A percentile compares a stretch with the other conserved stretches of the same genome.
Conservation (phyloP, 2,797 vertebrate species). For the Pangasius larnaudii region DNA sequence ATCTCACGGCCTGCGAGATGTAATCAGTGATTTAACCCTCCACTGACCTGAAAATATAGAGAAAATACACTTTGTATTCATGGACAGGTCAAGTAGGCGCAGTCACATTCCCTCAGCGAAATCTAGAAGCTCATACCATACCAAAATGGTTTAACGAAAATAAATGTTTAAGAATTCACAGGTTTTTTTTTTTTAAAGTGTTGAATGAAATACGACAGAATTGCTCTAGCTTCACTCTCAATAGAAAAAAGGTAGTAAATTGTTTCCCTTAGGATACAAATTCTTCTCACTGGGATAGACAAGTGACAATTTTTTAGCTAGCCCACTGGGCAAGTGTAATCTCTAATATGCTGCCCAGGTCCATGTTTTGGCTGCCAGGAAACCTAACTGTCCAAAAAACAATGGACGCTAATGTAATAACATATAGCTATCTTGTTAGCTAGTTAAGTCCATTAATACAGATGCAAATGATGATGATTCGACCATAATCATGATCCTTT, state of each 20-base stretch:
- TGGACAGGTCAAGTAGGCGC: neutral
- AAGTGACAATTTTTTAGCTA: neutral
- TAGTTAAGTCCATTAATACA: neutral
- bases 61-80: neutral
- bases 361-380: neutral
- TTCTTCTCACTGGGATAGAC: neutral
- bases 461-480: neutral
- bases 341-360: neutral
- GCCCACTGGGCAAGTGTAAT: neutral
- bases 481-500: neutral
- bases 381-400: neutral
- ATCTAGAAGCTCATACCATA: neutral
- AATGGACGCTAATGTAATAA: neutral
- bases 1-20: conserved; percentile 21
- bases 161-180: neutral
- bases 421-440: neutral
- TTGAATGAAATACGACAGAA: neutral
- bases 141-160: neutral
- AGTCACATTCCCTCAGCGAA: neutral
- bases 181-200: neutral
- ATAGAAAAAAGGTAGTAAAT: neutral
- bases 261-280: neutral
- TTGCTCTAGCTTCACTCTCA: neutral
- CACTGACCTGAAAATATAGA: conserved; percentile 13
- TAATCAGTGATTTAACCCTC: conserved; percentile 36